Percentiles rank a stretch among this genome's conserved stretches.
Evolutionary conservation across 2,797 vertebrate genomes (phyloP).

Genomic region (Lithobates sylvaticus): DNA sequence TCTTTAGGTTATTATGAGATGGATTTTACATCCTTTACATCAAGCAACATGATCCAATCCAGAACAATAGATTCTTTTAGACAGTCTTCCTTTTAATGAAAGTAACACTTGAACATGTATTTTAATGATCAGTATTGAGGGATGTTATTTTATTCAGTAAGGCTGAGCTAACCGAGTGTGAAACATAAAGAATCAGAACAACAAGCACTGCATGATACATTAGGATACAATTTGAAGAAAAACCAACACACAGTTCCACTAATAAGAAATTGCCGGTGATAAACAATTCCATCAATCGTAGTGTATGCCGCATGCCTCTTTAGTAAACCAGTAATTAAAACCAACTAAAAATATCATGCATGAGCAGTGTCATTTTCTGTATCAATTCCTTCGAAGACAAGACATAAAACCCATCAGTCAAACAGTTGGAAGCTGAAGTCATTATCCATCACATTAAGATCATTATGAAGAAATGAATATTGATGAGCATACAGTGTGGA

Average conservation of each 20-base stretch:
- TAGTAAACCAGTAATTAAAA: constrained; percentile 82
- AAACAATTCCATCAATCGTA: constrained; percentile 80
- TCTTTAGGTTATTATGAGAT: too few relatives aligned
- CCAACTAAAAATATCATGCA: constrained; percentile 83
- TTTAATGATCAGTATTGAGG: constrained; percentile 8
- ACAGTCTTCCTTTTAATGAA: not conserved
- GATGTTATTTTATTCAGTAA: constrained; percentile 15
- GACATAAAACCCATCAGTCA: constrained; percentile 81
- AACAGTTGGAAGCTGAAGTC: constrained; percentile 82
- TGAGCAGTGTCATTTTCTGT: constrained; percentile 80
- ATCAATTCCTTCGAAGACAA: constrained; percentile 79
- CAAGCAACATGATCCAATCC: too few relatives aligned
- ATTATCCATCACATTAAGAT: constrained; percentile 84
- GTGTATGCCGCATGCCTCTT: constrained; percentile 77
- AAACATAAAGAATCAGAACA: constrained; percentile 14
- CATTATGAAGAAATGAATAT: constrained; percentile 85
- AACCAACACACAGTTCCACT: constrained; percentile 60
- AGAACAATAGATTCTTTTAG: not conserved
- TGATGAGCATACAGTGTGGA: constrained; percentile 79
- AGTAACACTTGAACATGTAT: not conserved
- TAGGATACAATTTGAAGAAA: constrained; percentile 6
- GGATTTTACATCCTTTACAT: too few relatives aligned
- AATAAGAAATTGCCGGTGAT: constrained; percentile 77
- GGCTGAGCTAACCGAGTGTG: constrained; percentile 19
- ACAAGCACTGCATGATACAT: constrained; percentile 10